A percentile compares a stretch with the other conserved stretches of the same genome.
Conservation (phyloP, 2,888 invertebrate species). For the Philhelius pedissequus region DNA sequence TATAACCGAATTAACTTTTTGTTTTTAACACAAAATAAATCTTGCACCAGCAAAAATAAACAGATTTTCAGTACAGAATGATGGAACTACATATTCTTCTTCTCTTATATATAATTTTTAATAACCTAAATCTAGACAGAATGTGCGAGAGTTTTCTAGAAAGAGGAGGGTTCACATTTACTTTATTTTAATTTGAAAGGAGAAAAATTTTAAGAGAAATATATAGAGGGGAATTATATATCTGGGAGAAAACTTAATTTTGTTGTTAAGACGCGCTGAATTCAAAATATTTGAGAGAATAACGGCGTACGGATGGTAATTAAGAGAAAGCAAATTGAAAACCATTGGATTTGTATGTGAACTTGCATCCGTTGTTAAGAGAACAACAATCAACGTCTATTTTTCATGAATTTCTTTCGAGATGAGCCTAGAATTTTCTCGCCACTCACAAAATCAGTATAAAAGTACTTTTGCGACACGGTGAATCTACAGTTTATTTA, state of each 20-base stretch:
- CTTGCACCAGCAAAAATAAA: background rate
- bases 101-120: background rate
- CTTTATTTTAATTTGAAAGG: background rate
- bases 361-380: no score
- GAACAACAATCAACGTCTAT: background rate
- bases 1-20: background rate
- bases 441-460: background rate
- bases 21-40: no score
- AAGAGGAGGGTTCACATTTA: background rate
- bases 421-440: background rate
- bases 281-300: no score
- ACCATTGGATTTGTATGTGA: no score
- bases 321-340: background rate
- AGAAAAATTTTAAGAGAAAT: background rate
- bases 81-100: background rate
- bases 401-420: background rate
- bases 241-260: no score
- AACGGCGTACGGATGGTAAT: no score
- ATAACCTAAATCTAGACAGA: background rate
- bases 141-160: slow-evolving; percentile 11
- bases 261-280: background rate
- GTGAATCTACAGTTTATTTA: background rate
- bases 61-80: background rate
- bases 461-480: background rate
- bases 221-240: background rate